A percentile compares a stretch with the other conserved stretches of the same genome.
Conservation (phyloP, 2,888 invertebrate genomes). For the Lissonota sp. region DNA sequence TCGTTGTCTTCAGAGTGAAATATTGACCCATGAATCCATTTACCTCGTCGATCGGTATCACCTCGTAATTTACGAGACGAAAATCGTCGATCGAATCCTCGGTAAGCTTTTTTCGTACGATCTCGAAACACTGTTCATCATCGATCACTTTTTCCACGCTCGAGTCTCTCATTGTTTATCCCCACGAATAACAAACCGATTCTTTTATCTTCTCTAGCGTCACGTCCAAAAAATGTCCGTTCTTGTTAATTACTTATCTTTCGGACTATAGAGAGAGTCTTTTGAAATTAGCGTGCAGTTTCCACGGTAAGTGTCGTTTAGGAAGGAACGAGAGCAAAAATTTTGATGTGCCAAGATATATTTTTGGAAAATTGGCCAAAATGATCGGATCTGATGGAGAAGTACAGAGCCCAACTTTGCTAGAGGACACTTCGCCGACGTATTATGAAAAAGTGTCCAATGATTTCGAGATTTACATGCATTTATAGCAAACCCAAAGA, state of each 20-base stretch:
- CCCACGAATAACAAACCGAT: background rate
- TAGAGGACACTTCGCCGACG: slow-evolving; percentile 25
- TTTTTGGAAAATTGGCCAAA: slow-evolving; percentile 26
- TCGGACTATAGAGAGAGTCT: background rate
- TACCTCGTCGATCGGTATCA: slow-evolving; percentile 72
- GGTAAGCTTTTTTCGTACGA: slow-evolving; percentile 73
- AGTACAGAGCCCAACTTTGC: slow-evolving; percentile 5
- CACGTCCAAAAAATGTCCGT: background rate
- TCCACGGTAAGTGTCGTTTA: too few species aligned
- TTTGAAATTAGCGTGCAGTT: background rate
- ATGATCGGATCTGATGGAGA: background rate
- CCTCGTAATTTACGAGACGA: slow-evolving; percentile 73
- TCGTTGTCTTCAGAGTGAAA: slow-evolving; percentile 73
- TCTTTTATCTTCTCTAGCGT: slow-evolving; percentile 19
- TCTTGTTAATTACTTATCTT: background rate
- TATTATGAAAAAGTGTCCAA: slow-evolving; percentile 35
- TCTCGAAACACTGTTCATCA: slow-evolving; percentile 75
- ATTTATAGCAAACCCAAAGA: slow-evolving; percentile 55
- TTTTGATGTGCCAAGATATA: slow-evolving; percentile 11
- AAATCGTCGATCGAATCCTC: slow-evolving; percentile 74
- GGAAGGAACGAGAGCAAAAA: background rate
- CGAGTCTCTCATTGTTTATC: slow-evolving; percentile 56
- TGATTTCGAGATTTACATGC: slow-evolving; percentile 65
- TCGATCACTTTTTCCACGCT: slow-evolving; percentile 68
- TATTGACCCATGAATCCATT: slow-evolving; percentile 79